A percentile compares a stretch with the other conserved stretches of the same genome.
Evolutionary conservation across 2,797 vertebrate species (phyloP).

Genomic region (Anisognathus igniventris): DNA sequence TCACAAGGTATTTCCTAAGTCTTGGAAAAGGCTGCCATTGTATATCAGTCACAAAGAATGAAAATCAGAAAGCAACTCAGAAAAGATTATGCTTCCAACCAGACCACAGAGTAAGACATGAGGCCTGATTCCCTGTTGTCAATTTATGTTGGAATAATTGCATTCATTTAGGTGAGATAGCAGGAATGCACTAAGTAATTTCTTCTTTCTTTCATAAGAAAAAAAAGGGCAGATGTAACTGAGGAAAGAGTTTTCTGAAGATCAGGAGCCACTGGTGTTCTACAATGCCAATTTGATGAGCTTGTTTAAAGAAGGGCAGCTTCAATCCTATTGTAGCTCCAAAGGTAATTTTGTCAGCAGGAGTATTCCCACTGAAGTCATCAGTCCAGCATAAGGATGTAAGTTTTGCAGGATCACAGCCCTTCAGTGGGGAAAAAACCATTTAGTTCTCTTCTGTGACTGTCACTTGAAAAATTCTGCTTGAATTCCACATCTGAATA

Average conservation of each 20-base stretch:
- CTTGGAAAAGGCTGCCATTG: background rate
- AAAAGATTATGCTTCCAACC: constrained; percentile 1
- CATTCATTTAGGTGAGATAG: background rate
- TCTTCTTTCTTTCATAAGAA: background rate
- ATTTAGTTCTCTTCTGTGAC: constrained; percentile 2
- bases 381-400: fast-evolving
- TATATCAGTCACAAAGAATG: background rate
- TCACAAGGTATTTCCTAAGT: background rate
- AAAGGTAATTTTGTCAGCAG: background rate
- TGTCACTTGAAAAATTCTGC: background rate
- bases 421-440: background rate
- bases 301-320: background rate
- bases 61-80: background rate
- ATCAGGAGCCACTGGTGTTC: background rate
- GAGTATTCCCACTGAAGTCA: background rate
- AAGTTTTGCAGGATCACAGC: background rate
- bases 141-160: background rate
- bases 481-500: background rate
- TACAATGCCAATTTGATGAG: background rate
- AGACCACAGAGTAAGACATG: background rate
- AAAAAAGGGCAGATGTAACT: background rate
- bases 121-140: background rate
- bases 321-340: background rate
- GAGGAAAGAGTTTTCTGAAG: constrained; percentile 4
- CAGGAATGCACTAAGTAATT: background rate